Evolutionary conservation across 2,888 invertebrate genomes (phyloP).

Genomic region (Norana najaformis): DNA sequence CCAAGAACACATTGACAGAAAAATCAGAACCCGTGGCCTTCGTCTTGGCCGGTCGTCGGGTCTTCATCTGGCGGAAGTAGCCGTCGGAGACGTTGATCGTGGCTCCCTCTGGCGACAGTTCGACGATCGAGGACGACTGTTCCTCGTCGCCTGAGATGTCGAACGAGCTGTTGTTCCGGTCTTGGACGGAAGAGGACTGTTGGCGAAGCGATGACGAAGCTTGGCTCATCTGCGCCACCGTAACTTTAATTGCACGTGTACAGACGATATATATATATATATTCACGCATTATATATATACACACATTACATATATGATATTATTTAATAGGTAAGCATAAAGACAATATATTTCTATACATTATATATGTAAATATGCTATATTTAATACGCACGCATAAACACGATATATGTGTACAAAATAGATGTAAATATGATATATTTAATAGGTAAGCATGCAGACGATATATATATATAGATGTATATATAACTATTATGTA

Average conservation of each 20-base stretch:
- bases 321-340: too few species aligned
- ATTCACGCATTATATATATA: background rate
- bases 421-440: too few species aligned
- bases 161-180: slow-evolving; percentile 36
- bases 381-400: too few species aligned
- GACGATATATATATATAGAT: too few species aligned
- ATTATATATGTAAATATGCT: too few species aligned
- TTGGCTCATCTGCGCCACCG: background rate
- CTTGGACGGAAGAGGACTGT: slow-evolving; percentile 15
- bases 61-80: slow-evolving; percentile 27
- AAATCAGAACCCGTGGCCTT: background rate
- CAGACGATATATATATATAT: background rate
- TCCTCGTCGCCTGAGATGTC: slow-evolving; percentile 45
- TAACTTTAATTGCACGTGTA: background rate
- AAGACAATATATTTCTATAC: too few species aligned
- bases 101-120: slow-evolving; percentile 54
- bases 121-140: slow-evolving; percentile 45
- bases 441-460: too few species aligned
- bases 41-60: background rate
- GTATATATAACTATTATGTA: too few species aligned
- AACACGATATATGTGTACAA: too few species aligned
- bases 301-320: background rate
- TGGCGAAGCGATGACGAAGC: background rate
- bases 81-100: slow-evolving; percentile 48
- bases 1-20: too few species aligned